phyloP scores from a whole-genome alignment of 2,113 vertebrate genomes.

The Ahaetulla prasina region DNA sequence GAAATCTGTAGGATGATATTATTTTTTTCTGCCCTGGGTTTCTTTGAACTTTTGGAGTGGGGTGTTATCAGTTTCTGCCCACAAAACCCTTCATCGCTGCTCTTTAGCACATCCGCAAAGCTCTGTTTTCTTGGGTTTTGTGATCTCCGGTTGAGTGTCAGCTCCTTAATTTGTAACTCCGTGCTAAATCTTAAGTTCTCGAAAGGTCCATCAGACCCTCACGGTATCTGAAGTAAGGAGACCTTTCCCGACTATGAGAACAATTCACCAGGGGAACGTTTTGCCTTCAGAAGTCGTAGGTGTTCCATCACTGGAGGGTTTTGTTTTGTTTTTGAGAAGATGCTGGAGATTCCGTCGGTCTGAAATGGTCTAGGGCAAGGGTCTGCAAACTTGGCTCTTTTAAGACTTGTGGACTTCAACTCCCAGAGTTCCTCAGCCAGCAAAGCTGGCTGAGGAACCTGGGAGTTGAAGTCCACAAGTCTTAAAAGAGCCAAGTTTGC shows the following conservation, averaged over 20 bases:
- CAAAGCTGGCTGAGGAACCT: no score
- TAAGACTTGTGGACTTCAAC: no score
- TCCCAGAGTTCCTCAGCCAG: no score
- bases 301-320: not conserved
- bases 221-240: slow-evolving; percentile 3
- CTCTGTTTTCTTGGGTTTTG: not conserved
- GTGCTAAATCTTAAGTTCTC: not conserved
- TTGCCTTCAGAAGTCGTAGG: not conserved
- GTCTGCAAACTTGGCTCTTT: no score
- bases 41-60: not conserved
- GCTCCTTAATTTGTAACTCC: not conserved
- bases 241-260: not conserved
- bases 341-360: accelerated
- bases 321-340: not conserved
- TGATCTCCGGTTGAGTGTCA: not conserved
- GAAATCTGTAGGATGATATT: not conserved
- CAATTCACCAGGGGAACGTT: not conserved
- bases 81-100: not conserved
- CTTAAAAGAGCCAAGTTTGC: no score
- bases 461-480: no score
- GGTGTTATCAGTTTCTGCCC: not conserved
- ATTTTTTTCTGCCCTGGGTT: not conserved
- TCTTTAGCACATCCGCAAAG: slow-evolving; percentile 3
- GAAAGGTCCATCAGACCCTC: not conserved
- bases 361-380: no score